Conservation (phyloP, 2,113 vertebrate genomes). For the Bettongia penicillata region DNA sequence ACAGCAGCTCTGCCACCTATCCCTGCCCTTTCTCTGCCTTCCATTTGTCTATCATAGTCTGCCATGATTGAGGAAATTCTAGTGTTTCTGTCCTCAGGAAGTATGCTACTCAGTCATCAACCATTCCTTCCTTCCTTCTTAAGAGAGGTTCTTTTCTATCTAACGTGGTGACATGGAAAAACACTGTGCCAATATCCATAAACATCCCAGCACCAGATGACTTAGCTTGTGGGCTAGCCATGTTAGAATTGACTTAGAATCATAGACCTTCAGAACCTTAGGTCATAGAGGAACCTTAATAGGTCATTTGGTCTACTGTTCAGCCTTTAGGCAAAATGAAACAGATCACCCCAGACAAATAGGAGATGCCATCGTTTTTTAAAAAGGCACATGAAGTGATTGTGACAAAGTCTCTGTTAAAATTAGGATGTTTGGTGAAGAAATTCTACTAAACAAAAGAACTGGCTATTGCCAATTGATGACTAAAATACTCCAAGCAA, state of each 20-base stretch:
- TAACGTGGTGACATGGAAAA: constrained; percentile 14
- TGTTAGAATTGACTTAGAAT: not conserved
- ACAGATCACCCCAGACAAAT: not conserved
- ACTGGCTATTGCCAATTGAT: not conserved
- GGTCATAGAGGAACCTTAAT: not conserved
- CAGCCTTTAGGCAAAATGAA: not conserved
- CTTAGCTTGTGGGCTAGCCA: not conserved
- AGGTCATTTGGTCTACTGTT: not conserved
- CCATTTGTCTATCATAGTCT: constrained; percentile 29
- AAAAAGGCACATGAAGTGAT: not conserved
- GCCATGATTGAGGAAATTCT: constrained; percentile 2
- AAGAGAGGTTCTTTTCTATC: constrained; percentile 23
- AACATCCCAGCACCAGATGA: not conserved
- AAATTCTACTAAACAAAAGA: not conserved
- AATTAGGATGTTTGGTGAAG: not conserved
- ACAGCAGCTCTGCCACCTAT: constrained; percentile 53
- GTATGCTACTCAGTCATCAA: constrained; percentile 51
- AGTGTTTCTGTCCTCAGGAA: constrained; percentile 40
- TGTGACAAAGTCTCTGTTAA: not conserved
- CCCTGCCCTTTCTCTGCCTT: not conserved
- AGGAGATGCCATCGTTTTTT: not conserved
- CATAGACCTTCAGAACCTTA: not conserved
- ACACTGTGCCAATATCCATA: constrained; percentile 9
- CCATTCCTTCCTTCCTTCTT: not conserved
- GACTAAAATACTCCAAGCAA: not conserved